These are phyloP conservation scores for Pteronura brasiliensis DNA, from an alignment of 2,113 vertebrate genomes.

Conservation along the genomic window DNA sequence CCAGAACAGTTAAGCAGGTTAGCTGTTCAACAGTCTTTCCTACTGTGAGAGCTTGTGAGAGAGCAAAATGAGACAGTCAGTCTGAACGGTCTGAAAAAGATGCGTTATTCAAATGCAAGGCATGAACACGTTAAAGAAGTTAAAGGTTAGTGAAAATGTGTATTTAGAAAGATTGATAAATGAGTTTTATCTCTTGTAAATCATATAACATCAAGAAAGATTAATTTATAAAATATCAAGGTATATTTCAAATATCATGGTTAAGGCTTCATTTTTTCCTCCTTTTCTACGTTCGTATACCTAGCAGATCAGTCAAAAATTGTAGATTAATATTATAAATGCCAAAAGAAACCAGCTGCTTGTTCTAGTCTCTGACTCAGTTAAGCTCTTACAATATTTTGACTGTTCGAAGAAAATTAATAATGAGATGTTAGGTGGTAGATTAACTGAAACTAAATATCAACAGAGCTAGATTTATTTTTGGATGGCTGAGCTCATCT, in stretches of 20 bases:
- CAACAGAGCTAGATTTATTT: conserved; percentile 66
- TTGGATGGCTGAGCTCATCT: conserved; percentile 53
- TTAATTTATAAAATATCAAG: background rate
- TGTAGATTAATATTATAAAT: conserved; percentile 75
- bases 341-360: conserved; percentile 72
- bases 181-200: background rate
- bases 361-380: conserved; percentile 77
- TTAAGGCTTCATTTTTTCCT: conserved; percentile 57
- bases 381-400: conserved; percentile 80
- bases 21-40: background rate
- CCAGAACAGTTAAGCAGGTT: background rate
- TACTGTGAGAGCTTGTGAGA: background rate
- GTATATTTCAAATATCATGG: conserved; percentile 4
- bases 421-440: conserved; percentile 70
- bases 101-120: background rate
- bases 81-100: background rate
- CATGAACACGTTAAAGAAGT: background rate
- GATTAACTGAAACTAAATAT: conserved; percentile 77
- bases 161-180: background rate
- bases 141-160: background rate
- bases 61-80: background rate
- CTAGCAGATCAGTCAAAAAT: conserved; percentile 60
- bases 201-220: conserved; percentile 32
- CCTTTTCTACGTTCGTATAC: conserved; percentile 70
- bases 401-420: conserved; percentile 78